Conservation (phyloP, 2,888 invertebrate species). For the Hanleya hanleyi region DNA sequence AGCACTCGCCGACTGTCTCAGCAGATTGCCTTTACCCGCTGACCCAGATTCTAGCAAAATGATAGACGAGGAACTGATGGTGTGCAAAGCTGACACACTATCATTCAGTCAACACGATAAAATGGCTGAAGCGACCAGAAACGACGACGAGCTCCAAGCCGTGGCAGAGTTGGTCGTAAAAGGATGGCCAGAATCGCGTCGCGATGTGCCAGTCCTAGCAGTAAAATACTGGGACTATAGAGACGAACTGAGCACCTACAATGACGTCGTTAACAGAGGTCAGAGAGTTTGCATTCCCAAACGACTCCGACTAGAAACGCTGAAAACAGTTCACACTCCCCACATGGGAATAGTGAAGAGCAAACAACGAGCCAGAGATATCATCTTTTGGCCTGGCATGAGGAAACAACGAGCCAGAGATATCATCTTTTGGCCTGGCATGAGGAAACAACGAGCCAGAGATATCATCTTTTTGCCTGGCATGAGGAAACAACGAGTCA, state of each 20-base stretch:
- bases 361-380: conserved; percentile 17
- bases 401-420: conserved; percentile 18
- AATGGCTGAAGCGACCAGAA: neutral
- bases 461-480: too few species aligned
- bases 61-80: too few species aligned
- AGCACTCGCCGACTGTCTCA: too few species aligned
- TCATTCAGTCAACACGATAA: conserved; percentile 17
- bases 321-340: conserved; percentile 7
- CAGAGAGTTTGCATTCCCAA: conserved; percentile 19
- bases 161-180: neutral
- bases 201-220: conserved; percentile 2
- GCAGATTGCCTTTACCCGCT: too few species aligned
- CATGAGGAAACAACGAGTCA: conserved; percentile 17
- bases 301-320: conserved; percentile 12
- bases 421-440: conserved; percentile 1
- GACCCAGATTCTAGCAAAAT: too few species aligned
- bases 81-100: too few species aligned
- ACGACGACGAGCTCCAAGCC: neutral
- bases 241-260: conserved; percentile 2
- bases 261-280: conserved; percentile 19
- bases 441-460: conserved; percentile 13
- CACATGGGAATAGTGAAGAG: conserved; percentile 18
- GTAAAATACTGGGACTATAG: neutral
- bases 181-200: conserved; percentile 14
- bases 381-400: conserved; percentile 32